Base-by-base conservation (phyloP, 2,113 vertebrate species). In the Bungarus multicinctus region DNA sequence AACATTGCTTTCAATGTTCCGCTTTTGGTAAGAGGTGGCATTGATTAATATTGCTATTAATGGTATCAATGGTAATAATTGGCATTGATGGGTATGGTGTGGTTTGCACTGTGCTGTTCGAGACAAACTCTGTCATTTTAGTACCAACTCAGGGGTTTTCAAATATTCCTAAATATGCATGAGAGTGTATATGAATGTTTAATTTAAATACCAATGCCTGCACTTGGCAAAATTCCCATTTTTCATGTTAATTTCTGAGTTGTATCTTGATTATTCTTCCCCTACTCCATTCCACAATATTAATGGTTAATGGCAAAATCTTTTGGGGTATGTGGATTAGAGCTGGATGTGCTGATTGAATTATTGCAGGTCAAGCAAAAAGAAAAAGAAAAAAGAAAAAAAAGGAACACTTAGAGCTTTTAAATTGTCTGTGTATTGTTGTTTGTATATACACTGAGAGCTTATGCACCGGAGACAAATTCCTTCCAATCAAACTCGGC, bases 121-220 rank as follows among this genome's bases (percentile, higher is more conserved):
- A 89, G 90, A 94, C 90, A 94, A 92, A 57, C n/a, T 89, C 94
- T 96, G 94, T 93, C 93, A 94, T 95, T 96, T 93, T 0, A 4
- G 96, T 95, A 93, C 81, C 74, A 92, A 64, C 94, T 97, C 95
- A 97, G 93, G 92, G 85, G 94, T 95, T 96, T 94, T 96, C 94
- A 93, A 91, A 96, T 95, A 94, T 96, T 96, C 95, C 92, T 96
- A 93, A 87, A 91, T 95, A 92, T 95, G 55, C 96, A 55, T 11
- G 39, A 27, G 16, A 8, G 11, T 47, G 45, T 20, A 20, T n/a
- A 20, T 88, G 53, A 54, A 93, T 93, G 81, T 94, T 96, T 94
- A 14, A 57, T 90, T 96, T 94, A 92, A 94, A 93, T 89, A 88
- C 93, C 92, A 89, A 91, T 94, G 91, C 74, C 47, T 94, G 91